phyloP scores from a whole-genome alignment of 92 coral and sea anemone genomes.

The Porites rus region DNA sequence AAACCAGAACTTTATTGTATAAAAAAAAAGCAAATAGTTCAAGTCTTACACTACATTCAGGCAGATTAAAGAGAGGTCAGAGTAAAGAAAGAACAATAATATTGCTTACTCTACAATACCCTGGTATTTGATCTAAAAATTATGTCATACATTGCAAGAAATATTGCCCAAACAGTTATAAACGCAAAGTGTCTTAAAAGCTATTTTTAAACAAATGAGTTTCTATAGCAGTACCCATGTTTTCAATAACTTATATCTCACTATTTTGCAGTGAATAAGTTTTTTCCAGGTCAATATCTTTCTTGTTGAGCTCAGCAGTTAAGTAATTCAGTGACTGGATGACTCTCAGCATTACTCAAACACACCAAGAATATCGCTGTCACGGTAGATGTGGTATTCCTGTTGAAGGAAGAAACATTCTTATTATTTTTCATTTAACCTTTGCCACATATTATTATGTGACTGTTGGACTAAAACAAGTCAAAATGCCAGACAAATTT shows the following conservation, averaged over 20 bases:
- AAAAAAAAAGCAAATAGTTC: not conserved
- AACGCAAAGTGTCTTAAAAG: not conserved
- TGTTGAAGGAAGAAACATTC: conserved; percentile 21
- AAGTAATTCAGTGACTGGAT: not conserved
- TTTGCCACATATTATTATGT: too few relatives aligned
- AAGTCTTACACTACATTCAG: not conserved
- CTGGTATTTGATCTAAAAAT: not conserved
- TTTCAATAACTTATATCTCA: too few relatives aligned
- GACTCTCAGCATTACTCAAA: conserved; percentile 68
- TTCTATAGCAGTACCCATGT: not conserved
- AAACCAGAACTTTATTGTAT: not conserved
- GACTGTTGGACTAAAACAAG: too few relatives aligned
- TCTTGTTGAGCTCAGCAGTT: conserved; percentile 5
- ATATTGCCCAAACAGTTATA: not conserved
- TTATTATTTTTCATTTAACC: not conserved
- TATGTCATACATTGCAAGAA: not conserved
- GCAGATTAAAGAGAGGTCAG: not conserved
- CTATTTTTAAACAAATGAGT: not conserved
- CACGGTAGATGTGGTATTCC: conserved; percentile 97
- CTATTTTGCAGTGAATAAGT: not conserved
- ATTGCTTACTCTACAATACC: not conserved
- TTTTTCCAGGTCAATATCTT: conserved; percentile 8
- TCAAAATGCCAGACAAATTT: too few relatives aligned
- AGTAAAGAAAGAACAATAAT: too few relatives aligned
- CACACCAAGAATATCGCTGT: conserved; percentile 89